Percentiles rank a stretch among this genome's conserved stretches.
Conservation (phyloP, 2,888 invertebrate genomes). For the Ormyrus nitidulus region DNA sequence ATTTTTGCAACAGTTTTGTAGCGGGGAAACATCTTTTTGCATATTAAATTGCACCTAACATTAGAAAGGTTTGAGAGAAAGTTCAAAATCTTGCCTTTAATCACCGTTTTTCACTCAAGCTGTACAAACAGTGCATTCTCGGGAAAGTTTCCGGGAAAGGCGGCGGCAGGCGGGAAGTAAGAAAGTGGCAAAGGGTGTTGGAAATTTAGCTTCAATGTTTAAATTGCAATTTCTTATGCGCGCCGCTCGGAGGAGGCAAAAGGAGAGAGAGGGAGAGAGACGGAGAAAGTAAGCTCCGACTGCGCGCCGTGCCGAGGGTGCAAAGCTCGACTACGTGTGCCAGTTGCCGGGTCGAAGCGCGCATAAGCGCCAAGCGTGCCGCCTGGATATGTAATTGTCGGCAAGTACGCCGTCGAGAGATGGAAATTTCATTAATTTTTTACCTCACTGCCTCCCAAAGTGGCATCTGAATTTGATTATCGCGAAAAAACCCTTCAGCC, state of each 20-base stretch:
- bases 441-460: not conserved
- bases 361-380: conserved; percentile 18
- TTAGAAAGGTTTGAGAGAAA: no score
- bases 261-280: no score
- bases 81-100: no score
- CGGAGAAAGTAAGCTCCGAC: no score
- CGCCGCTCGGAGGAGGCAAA: not conserved
- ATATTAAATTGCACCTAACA: no score
- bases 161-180: conserved; percentile 2
- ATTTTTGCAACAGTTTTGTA: no score
- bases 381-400: conserved; percentile 28
- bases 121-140: no score
- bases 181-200: conserved; percentile 43
- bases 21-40: no score
- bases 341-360: conserved; percentile 38
- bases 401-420: not conserved
- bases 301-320: no score
- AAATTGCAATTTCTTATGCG: conserved; percentile 64
- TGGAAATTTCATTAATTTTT: conserved; percentile 38
- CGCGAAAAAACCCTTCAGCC: no score
- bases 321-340: not conserved
- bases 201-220: conserved; percentile 66
- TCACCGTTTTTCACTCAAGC: no score
- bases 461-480: conserved; percentile 2
- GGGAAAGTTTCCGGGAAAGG: not conserved